Conservation (phyloP, 1,140 invertebrate genomes). For the Nephotettix cincticeps region DNA sequence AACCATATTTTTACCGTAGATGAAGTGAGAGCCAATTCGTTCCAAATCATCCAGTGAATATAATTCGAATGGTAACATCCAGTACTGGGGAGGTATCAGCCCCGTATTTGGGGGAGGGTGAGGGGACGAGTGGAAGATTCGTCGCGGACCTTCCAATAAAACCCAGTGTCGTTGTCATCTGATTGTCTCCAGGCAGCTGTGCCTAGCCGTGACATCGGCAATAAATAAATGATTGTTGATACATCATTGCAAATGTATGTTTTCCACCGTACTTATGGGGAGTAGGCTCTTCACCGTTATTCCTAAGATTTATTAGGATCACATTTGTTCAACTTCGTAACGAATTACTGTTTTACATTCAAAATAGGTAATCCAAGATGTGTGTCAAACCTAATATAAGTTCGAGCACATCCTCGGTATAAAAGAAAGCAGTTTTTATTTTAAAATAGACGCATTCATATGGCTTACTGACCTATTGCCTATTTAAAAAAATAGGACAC, state of each 20-base stretch:
- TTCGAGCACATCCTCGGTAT: too few relatives aligned
- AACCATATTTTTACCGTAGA: too few relatives aligned
- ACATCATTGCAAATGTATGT: constrained; percentile 12
- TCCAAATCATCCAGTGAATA: constrained; percentile 1
- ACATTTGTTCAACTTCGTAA: too few relatives aligned
- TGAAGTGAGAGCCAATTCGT: neutral
- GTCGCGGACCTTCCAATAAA: neutral
- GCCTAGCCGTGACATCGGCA: neutral
- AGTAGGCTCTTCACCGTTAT: too few relatives aligned
- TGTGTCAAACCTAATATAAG: too few relatives aligned
- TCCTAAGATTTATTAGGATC: too few relatives aligned
- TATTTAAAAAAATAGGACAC: too few relatives aligned
- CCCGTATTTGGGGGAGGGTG: neutral
- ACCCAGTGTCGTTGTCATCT: neutral
- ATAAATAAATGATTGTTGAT: constrained; percentile 13
- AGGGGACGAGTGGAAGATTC: neutral
- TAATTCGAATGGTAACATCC: neutral
- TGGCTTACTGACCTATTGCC: too few relatives aligned
- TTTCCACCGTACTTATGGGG: neutral
- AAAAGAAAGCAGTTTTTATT: too few relatives aligned
- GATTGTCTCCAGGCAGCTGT: neutral
- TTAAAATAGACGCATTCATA: too few relatives aligned
- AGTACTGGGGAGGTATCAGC: neutral
- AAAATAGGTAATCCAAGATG: too few relatives aligned
- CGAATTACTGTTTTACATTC: too few relatives aligned